These are phyloP conservation scores for Eurytoma adleriae DNA, from an alignment of 2,888 invertebrate species.

Conservation along the genomic window DNA sequence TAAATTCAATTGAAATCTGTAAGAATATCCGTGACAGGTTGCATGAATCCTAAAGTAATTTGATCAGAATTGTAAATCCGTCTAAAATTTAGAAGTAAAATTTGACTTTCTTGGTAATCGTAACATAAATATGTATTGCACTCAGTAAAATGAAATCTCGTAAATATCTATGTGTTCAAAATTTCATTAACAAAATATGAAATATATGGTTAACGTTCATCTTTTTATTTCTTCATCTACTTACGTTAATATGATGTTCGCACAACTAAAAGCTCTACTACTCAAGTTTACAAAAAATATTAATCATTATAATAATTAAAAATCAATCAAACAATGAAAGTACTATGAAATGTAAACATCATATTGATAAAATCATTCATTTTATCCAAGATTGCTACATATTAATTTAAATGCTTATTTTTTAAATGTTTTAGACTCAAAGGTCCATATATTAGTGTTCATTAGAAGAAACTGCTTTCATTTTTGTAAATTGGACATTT, in stretches of 20 bases:
- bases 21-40: neutral
- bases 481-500: too few relatives aligned
- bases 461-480: too few relatives aligned
- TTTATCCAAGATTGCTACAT: neutral
- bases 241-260: constrained; percentile 15
- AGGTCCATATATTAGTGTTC: too few relatives aligned
- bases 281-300: too few relatives aligned
- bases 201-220: neutral
- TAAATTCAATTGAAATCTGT: constrained; percentile 3
- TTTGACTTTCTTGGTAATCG: constrained; percentile 26
- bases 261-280: neutral
- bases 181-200: constrained; percentile 9
- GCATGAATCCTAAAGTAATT: constrained; percentile 29
- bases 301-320: too few relatives aligned
- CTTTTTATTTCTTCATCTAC: constrained; percentile 23
- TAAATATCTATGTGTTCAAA: constrained; percentile 2
- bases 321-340: too few relatives aligned
- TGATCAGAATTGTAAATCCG: constrained; percentile 12
- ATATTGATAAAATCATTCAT: constrained; percentile 1
- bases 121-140: constrained; percentile 11
- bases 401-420: too few relatives aligned
- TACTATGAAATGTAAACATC: too few relatives aligned
- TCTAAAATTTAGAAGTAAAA: constrained; percentile 16
- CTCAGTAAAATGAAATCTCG: too few relatives aligned
- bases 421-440: too few relatives aligned